These are phyloP conservation scores for Metellina segmentata DNA, from an alignment of 2,888 invertebrate genomes.

Conservation along the genomic window DNA sequence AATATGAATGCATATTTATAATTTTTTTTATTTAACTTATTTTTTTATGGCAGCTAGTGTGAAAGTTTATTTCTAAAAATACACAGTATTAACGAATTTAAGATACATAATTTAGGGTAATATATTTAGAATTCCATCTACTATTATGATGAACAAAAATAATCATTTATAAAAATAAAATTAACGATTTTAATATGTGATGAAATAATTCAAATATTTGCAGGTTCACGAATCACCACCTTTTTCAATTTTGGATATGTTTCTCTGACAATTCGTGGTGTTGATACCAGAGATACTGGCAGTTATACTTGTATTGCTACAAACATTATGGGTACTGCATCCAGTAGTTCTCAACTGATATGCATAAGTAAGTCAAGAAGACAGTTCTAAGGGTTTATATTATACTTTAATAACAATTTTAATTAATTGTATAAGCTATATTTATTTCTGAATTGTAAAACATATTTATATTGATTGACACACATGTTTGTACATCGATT, in stretches of 20 bases:
- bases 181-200: too few species aligned
- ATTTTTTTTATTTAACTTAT: too few species aligned
- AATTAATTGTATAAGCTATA: background rate
- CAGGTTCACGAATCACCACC: slow-evolving; percentile 91
- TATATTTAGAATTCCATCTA: too few species aligned
- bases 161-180: too few species aligned
- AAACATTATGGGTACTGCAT: slow-evolving; percentile 92
- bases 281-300: slow-evolving; percentile 94
- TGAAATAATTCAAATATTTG: background rate
- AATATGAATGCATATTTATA: too few species aligned
- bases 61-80: too few species aligned
- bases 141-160: too few species aligned
- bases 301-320: slow-evolving; percentile 93
- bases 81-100: too few species aligned
- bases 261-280: slow-evolving; percentile 94
- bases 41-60: too few species aligned
- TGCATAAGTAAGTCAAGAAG: slow-evolving; percentile 69
- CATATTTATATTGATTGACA: background rate
- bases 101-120: too few species aligned
- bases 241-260: slow-evolving; percentile 98
- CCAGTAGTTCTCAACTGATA: slow-evolving; percentile 87
- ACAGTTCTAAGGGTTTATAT: background rate
- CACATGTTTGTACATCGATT: background rate
- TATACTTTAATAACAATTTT: background rate
- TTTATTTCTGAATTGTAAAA: background rate